A percentile compares a stretch with the other conserved stretches of the same genome.
phyloP scores from a whole-genome alignment of 2,888 invertebrate genomes.

The Habrosyne pyritoides region DNA sequence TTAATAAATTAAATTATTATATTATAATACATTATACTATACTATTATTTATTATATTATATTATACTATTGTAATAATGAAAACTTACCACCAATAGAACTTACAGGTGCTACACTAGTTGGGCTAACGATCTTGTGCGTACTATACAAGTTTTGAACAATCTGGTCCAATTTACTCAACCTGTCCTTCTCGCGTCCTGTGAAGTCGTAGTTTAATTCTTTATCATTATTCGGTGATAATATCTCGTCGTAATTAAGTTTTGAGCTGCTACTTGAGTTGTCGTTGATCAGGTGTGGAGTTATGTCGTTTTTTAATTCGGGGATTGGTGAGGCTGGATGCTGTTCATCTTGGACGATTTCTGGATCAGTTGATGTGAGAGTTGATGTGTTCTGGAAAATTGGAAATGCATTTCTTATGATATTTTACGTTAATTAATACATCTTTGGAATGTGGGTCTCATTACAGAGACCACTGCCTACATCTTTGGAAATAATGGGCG shows the following conservation, averaged over 20 bases:
- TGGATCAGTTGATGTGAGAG: conserved; percentile 57
- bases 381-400: conserved; percentile 59
- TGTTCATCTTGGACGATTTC: conserved; percentile 43
- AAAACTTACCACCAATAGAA: conserved; percentile 41
- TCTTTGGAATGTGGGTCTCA: too few species aligned
- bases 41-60: too few species aligned
- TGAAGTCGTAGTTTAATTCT: conserved; percentile 30
- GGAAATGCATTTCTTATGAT: too few species aligned
- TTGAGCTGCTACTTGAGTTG: conserved; percentile 48
- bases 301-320: conserved; percentile 51
- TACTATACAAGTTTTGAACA: conserved; percentile 75
- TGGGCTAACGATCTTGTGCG: conserved; percentile 68
- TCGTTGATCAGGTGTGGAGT: conserved; percentile 45
- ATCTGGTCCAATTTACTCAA: conserved; percentile 76
- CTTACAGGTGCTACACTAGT: conserved; percentile 38
- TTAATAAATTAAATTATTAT: too few species aligned
- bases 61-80: conserved; percentile 7
- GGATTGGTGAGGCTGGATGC: conserved; percentile 49
- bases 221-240: conserved; percentile 44
- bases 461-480: too few species aligned
- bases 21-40: too few species aligned
- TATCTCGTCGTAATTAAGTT: conserved; percentile 48
- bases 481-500: too few species aligned
- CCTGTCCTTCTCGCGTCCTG: conserved; percentile 64
- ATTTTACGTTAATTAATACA: too few species aligned